Evolutionary conservation across 2,888 invertebrate species (phyloP).

Genomic region (Tridacna crocea): DNA sequence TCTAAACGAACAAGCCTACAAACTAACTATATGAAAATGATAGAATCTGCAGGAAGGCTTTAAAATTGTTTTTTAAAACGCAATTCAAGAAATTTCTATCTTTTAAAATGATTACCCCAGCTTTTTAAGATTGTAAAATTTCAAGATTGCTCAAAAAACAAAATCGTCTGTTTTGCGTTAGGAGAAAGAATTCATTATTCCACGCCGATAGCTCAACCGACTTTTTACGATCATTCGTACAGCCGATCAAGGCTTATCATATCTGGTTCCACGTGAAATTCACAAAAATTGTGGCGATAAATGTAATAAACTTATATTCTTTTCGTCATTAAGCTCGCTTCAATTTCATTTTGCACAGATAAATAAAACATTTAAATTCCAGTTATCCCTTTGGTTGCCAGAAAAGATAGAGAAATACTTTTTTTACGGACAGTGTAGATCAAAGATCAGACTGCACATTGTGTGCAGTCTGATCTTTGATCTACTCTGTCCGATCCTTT

Average conservation of each 20-base stretch:
- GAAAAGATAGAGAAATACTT: too few species aligned
- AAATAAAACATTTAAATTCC: neutral
- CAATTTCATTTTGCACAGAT: conserved; percentile 12
- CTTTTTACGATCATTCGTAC: neutral
- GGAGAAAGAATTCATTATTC: neutral
- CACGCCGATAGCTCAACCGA: neutral
- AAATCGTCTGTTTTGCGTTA: neutral
- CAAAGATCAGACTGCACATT: too few species aligned
- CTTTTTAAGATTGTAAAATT: too few species aligned
- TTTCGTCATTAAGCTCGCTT: conserved; percentile 1
- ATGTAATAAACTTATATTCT: neutral
- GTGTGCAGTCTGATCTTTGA: too few species aligned
- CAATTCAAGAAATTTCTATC: too few species aligned
- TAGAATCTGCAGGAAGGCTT: too few species aligned
- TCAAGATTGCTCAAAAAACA: neutral
- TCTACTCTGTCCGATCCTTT: too few species aligned
- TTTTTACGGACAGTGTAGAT: too few species aligned
- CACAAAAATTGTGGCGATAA: neutral
- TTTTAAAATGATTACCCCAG: too few species aligned
- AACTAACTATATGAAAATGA: too few species aligned
- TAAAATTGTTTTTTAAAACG: too few species aligned
- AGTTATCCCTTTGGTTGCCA: neutral
- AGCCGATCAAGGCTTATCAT: conserved; percentile 11
- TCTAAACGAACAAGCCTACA: too few species aligned
- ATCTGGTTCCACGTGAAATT: neutral